A percentile compares a stretch with the other conserved stretches of the same genome.
Conservation (phyloP, 2,888 invertebrate species). For the Galeruca laticollis region DNA sequence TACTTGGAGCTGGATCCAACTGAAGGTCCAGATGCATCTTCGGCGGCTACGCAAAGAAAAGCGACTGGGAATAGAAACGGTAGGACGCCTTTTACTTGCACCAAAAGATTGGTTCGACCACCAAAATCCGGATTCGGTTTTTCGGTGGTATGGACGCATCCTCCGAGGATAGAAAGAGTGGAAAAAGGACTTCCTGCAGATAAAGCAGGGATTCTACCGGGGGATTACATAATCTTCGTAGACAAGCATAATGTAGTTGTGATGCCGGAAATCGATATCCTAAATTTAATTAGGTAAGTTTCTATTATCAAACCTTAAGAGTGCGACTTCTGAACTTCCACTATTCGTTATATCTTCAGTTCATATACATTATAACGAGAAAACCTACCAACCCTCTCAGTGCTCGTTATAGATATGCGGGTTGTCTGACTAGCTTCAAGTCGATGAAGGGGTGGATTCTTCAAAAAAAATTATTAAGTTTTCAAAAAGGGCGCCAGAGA, state of each 20-base stretch:
- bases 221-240: slow-evolving; percentile 90
- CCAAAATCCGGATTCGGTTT: slow-evolving; percentile 80
- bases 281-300: slow-evolving; percentile 70
- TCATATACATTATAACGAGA: too few relatives aligned
- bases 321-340: too few relatives aligned
- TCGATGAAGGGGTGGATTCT: too few relatives aligned
- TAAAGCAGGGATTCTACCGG: slow-evolving; percentile 83
- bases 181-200: slow-evolving; percentile 87
- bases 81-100: slow-evolving; percentile 86
- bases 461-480: too few relatives aligned
- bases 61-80: slow-evolving; percentile 70
- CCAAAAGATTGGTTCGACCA: slow-evolving; percentile 71
- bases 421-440: too few relatives aligned
- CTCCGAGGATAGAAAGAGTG: slow-evolving; percentile 86
- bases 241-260: slow-evolving; percentile 89
- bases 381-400: too few relatives aligned
- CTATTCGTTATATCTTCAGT: too few relatives aligned
- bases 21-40: slow-evolving; percentile 74
- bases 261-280: slow-evolving; percentile 79
- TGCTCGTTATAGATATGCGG: too few relatives aligned
- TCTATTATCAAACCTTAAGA: too few relatives aligned
- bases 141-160: slow-evolving; percentile 90
- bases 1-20: slow-evolving; percentile 86
- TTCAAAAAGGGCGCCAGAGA: too few relatives aligned
- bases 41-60: slow-evolving; percentile 69